phyloP scores from a whole-genome alignment of 2,888 invertebrate species.

The Blastobasis lacticolella region DNA sequence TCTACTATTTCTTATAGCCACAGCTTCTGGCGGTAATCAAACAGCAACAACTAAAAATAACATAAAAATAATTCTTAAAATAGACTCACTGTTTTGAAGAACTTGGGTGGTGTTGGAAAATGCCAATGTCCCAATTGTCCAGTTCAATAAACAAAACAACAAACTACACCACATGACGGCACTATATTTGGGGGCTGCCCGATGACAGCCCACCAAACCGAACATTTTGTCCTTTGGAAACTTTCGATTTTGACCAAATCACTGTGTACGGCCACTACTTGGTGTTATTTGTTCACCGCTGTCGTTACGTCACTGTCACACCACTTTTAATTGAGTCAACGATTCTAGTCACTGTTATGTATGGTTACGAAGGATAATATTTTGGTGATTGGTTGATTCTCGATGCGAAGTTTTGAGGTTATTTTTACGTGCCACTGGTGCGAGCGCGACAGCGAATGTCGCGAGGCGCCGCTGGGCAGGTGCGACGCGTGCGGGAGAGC shows the following conservation, averaged over 20 bases:
- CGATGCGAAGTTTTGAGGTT: conserved; percentile 64
- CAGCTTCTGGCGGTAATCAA: too few species aligned
- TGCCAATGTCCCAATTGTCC: conserved; percentile 56
- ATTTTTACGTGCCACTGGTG: conserved; percentile 69
- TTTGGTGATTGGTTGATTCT: conserved; percentile 51
- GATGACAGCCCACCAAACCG: conserved; percentile 70
- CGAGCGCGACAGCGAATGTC: conserved; percentile 66
- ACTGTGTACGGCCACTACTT: conserved; percentile 47
- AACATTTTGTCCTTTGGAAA: conserved; percentile 60
- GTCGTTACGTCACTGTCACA: conserved; percentile 38
- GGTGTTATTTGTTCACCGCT: conserved; percentile 27
- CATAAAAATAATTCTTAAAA: conserved; percentile 5
- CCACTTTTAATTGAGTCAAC: conserved; percentile 35
- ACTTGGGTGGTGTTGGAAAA: conserved; percentile 45
- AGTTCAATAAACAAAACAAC: conserved; percentile 60
- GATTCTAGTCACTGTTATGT: conserved; percentile 44
- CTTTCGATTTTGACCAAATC: conserved; percentile 60
- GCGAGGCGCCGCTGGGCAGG: conserved; percentile 35
- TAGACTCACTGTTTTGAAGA: conserved; percentile 51
- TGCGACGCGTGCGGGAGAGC: conserved; percentile 35
- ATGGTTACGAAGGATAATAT: conserved; percentile 46
- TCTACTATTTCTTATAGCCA: too few species aligned
- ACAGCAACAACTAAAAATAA: too few species aligned
- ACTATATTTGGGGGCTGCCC: conserved; percentile 70
- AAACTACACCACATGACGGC: conserved; percentile 71